Base-by-base conservation (phyloP, 2,888 invertebrate species). In the Idaea aversata region DNA sequence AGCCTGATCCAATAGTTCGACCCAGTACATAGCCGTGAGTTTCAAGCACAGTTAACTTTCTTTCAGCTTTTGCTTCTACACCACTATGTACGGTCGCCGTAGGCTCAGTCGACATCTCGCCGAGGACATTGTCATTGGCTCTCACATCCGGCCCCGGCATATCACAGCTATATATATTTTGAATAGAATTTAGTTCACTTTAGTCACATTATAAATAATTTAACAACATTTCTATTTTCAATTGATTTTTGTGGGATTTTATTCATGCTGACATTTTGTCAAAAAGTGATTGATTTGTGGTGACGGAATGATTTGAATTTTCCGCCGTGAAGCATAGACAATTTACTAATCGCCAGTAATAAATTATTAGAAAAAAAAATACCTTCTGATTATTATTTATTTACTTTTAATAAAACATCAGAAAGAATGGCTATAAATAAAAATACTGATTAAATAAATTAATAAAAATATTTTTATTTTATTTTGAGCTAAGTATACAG, bases 1-100 rank as follows among this genome's bases (percentile, higher is more conserved):
- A 96, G 25, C 97, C 97, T n/a, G 95, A 94, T 5, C 97, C 97
- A 74, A 97, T 96, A 5, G 95, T 95, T 81, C 95, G 95, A 16
- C 96, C 96, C 65, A 97, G 88, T 64, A 93, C 93, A 77, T 97
- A 97, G 70, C 97, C 97, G 84, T 97, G 96, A 35, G 95, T 94
- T 87, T 97, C 96, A 57, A 97, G 93, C 61, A 97, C 96, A n/a
- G 96, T 95, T 73, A 93, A 81, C 79, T 93, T 93, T 71, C 86
- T 84, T 71, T 93, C 93, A 70, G 87, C 67, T 78, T 90, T 91
- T 58, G 89, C 83, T 75, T 89, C 91, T 63, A 87, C 88, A 62
- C 87, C 88, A 84, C 87, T 88, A 75, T 91, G 91, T 70, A 88
- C 90, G 69, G 88, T 87, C 69, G 91, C 84, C 79, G 91, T 84